Percentiles rank a stretch among this genome's conserved stretches.
Conservation (phyloP, 2,888 invertebrate species). For the Lordiphosa andalusiaca region DNA sequence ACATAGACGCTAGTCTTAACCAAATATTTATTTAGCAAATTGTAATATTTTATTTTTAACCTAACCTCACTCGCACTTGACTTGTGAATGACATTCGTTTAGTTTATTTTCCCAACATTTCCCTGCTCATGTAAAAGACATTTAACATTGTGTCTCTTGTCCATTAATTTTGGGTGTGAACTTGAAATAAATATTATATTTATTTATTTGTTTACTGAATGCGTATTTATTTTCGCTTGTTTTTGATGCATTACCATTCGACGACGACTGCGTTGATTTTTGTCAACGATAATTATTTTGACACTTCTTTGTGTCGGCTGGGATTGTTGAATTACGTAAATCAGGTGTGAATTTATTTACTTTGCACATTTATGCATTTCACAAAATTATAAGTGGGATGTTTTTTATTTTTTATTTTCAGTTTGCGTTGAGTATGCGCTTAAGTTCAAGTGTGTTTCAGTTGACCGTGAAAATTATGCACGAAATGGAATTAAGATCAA, state of each 20-base stretch:
- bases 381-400: conserved; percentile 41
- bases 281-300: conserved; percentile 60
- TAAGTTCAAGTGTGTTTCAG: conserved; percentile 58
- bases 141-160: not conserved
- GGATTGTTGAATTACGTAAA: conserved; percentile 55
- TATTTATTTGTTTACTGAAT: conserved; percentile 6
- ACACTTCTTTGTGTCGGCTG: conserved; percentile 52
- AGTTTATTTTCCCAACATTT: not conserved
- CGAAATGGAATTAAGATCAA: conserved; percentile 26
- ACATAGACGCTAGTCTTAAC: too few relatives aligned
- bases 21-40: too few relatives aligned
- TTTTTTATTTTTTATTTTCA: conserved; percentile 16
- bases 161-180: conserved; percentile 26
- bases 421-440: conserved; percentile 10
- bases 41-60: too few relatives aligned
- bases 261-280: conserved; percentile 41
- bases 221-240: conserved; percentile 13
- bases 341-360: conserved; percentile 66
- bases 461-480: conserved; percentile 60
- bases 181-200: conserved; percentile 43
- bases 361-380: conserved; percentile 54
- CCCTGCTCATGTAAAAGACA: not conserved
- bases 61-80: not conserved
- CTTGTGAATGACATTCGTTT: not conserved
- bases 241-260: conserved; percentile 47